phyloP scores from a whole-genome alignment of 2,113 vertebrate species.

The Pteronura brasiliensis region DNA sequence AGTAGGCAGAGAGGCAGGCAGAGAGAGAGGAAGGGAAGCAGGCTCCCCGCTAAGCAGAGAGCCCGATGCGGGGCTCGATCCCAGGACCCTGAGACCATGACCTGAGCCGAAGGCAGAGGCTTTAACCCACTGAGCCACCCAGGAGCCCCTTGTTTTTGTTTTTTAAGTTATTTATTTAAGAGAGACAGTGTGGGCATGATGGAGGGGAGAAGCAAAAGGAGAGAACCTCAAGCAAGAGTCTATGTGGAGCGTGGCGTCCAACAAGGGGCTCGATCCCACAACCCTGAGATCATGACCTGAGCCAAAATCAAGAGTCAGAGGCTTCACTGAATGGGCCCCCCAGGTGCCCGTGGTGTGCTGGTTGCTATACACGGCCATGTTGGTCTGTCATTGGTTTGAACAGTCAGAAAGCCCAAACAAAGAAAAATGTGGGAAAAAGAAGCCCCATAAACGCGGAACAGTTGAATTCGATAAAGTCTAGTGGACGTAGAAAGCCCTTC shows the following conservation, averaged over 20 bases:
- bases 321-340: not conserved
- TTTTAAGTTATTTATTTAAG: not conserved
- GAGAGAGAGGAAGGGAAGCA: too few species aligned
- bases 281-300: not conserved
- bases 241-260: not conserved
- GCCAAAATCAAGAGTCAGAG: not conserved
- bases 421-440: too few species aligned
- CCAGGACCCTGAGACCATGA: too few species aligned
- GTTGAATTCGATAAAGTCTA: too few species aligned
- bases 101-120: too few species aligned
- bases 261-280: not conserved
- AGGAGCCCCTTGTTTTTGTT: too few species aligned
- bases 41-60: too few species aligned
- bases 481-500: rapidly evolving
- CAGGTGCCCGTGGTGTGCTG: not conserved
- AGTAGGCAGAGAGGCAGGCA: too few species aligned
- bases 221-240: not conserved
- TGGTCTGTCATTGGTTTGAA: not conserved
- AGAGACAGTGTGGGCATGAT: not conserved
- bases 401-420: not conserved
- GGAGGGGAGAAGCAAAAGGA: not conserved
- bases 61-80: too few species aligned
- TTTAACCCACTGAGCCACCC: too few species aligned
- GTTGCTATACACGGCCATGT: rapidly evolving
- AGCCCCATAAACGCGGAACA: rapidly evolving